These are phyloP conservation scores for Aleadryas rufinucha DNA, from an alignment of 2,113 vertebrate genomes.

Conservation along the genomic window DNA sequence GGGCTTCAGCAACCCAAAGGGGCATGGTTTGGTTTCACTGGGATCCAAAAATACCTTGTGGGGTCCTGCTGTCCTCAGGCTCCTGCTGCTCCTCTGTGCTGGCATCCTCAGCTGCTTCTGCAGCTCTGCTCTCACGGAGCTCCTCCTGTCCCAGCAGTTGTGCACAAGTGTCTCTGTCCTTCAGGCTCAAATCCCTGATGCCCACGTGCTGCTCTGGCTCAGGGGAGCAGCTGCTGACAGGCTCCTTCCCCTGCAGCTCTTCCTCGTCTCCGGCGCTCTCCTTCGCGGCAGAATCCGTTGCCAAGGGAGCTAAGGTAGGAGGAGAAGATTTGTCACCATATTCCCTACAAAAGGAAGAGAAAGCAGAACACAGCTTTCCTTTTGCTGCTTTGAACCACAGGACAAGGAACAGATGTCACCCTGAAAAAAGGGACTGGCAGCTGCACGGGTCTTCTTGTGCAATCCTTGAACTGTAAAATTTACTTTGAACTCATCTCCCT, in stretches of 20 bases:
- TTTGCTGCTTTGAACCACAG: background rate
- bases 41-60: constrained; percentile 77
- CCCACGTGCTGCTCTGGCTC: background rate
- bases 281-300: constrained; percentile 18
- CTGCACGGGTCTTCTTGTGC: background rate
- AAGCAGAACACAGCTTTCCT: background rate
- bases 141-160: background rate
- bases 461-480: background rate
- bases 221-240: background rate
- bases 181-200: constrained; percentile 31
- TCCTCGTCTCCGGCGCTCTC: constrained; percentile 2
- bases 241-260: background rate
- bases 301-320: constrained; percentile 76
- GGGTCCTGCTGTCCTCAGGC: constrained; percentile 68
- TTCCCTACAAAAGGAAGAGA: constrained; percentile 72
- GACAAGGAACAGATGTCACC: background rate
- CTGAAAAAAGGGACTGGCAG: background rate
- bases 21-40: background rate
- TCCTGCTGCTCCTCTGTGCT: background rate
- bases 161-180: background rate
- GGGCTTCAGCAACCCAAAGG: background rate
- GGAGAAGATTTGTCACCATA: constrained; percentile 89
- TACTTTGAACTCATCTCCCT: background rate
- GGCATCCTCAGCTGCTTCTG: constrained; percentile 11
- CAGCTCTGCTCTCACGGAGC: background rate